Percentiles rank a stretch among this genome's conserved stretches.
Evolutionary conservation across 2,888 invertebrate genomes (phyloP).

Genomic region (Lepas anatifera): DNA sequence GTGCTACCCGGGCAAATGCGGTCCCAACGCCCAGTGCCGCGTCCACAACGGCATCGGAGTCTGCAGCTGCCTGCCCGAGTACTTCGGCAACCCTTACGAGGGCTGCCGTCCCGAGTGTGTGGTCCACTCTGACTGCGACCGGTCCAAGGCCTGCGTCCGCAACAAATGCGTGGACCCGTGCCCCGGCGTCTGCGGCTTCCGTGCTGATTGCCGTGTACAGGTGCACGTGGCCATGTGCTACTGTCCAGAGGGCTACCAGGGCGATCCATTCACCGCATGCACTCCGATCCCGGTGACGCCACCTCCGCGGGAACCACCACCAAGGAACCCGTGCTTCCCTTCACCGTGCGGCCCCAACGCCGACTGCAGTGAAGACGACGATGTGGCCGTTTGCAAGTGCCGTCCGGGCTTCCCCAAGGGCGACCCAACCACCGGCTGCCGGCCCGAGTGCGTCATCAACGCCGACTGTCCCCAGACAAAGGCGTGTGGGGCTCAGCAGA

Average conservation of each 20-base stretch:
- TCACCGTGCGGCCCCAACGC: slow-evolving; percentile 67
- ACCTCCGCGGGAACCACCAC: slow-evolving; percentile 21
- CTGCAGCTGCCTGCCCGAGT: slow-evolving; percentile 17
- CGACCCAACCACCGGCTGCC: slow-evolving; percentile 47
- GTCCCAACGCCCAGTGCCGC: slow-evolving; percentile 69
- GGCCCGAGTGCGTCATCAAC: slow-evolving; percentile 77
- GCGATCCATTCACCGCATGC: slow-evolving; percentile 74
- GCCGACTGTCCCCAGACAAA: slow-evolving; percentile 60
- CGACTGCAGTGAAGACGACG: slow-evolving; percentile 24
- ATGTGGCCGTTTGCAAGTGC: slow-evolving; percentile 63
- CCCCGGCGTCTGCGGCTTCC: slow-evolving; percentile 45
- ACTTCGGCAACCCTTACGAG: slow-evolving; percentile 44
- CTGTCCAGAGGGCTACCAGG: slow-evolving; percentile 60
- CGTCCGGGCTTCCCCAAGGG: slow-evolving; percentile 62
- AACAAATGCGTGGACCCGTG: slow-evolving; percentile 40
- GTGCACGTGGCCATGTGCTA: slow-evolving; percentile 43
- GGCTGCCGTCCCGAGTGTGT: slow-evolving; percentile 64
- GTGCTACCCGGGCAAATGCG: slow-evolving; percentile 31
- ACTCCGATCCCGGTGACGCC: not conserved
- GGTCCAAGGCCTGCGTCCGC: slow-evolving; percentile 49
- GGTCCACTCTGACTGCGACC: slow-evolving; percentile 61
- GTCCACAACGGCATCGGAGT: slow-evolving; percentile 49
- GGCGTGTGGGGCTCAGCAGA: slow-evolving; percentile 46
- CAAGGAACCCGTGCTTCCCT: slow-evolving; percentile 60
- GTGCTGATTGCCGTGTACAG: slow-evolving; percentile 29